Conservation (phyloP, 2,113 vertebrate species). For the Aplodontia rufa region DNA sequence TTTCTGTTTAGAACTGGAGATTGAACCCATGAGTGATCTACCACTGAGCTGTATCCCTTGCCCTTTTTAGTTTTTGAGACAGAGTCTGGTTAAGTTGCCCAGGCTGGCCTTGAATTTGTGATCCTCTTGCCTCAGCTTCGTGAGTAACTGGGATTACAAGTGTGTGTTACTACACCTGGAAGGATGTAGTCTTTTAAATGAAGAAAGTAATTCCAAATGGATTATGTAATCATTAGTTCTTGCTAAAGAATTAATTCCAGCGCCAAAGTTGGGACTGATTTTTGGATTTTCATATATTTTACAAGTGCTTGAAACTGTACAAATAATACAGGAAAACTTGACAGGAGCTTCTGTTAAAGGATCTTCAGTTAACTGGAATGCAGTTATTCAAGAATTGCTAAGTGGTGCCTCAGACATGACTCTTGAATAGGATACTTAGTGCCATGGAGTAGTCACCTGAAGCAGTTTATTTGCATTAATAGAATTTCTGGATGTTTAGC, state of each 20-base stretch:
- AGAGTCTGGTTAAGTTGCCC: too few relatives aligned
- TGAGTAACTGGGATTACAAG: too few relatives aligned
- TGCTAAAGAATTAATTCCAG: neutral
- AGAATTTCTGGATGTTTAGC: slow-evolving; percentile 26
- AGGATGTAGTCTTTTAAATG: neutral
- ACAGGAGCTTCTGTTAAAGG: neutral
- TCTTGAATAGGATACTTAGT: neutral
- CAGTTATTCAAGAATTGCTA: slow-evolving; percentile 35
- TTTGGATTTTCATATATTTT: slow-evolving; percentile 48
- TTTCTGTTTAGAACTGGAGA: too few relatives aligned
- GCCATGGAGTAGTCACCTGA: neutral
- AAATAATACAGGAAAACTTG: neutral
- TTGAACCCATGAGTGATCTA: too few relatives aligned
- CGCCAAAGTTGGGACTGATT: neutral
- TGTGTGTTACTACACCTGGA: too few relatives aligned
- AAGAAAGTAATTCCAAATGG: slow-evolving; percentile 19
- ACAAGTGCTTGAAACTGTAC: neutral
- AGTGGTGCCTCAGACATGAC: neutral
- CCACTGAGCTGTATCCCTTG: too few relatives aligned
- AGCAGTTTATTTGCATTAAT: slow-evolving; percentile 32
- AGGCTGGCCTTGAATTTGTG: too few relatives aligned
- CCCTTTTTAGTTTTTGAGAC: too few relatives aligned
- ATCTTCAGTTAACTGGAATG: slow-evolving; percentile 26
- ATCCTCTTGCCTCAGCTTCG: too few relatives aligned
- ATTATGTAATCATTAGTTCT: neutral